Base-by-base conservation (phyloP, 2,888 invertebrate genomes). In the Odontocolon sp. region DNA sequence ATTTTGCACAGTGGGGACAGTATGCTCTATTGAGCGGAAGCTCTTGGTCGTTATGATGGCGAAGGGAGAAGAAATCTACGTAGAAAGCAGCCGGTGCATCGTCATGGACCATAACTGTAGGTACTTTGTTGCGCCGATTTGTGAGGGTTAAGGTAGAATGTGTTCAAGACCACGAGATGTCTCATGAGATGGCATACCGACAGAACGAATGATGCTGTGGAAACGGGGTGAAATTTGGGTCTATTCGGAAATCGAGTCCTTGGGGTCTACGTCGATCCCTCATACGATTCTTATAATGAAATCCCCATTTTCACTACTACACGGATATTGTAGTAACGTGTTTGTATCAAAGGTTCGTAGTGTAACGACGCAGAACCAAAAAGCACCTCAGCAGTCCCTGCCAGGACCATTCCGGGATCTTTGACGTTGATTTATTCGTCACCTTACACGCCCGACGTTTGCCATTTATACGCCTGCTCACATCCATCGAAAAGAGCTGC, bases 371-470 rank as follows among this genome's bases (percentile, higher is more conserved):
- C 56, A 45, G 47, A 36, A 63, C 23, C 56, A 23, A n/a, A n/a
- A 47, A 47, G 61, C 33, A 23, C 45, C 68, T 28, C 26, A 33
- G 14, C 50, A 42, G 26, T 31, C 36, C 16, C 47, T 59, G 40
- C 64, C 8, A 26, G 18, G 18, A 33, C 21, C 45, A 26, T 42
- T 11, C 28, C 9, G 4, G 57, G 26, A 8, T 14, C 33, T 31
- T 47, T 72, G 72, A 74, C 78, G 74, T 81, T 83, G 83, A 83
- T 81, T 83, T 82, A 82, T 83, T 81, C 76, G 77, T 80, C 79
- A 81, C 70, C 75, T 81, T 80, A 78, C 78, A 71, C 69, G 63
- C 79, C 54, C 70, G 69, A 78, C 71, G 66, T 81, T 82, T 77
- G 73, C 81, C 72, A 82, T 80, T 82, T 81, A 81, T 79, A 80